phyloP scores from a whole-genome alignment of 2,113 vertebrate species.

The Colaptes auratus region DNA sequence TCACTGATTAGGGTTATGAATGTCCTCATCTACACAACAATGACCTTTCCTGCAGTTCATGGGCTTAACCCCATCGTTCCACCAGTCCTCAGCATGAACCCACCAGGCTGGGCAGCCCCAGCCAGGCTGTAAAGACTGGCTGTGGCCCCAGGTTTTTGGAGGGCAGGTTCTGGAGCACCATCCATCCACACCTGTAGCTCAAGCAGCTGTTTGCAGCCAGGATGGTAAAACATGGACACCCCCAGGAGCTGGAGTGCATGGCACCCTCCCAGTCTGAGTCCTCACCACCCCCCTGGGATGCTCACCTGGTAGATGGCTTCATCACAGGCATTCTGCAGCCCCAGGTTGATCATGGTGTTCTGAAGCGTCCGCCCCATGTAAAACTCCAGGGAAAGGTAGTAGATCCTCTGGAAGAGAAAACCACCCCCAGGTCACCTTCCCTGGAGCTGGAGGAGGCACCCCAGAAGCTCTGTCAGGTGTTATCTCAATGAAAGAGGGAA shows the following conservation, averaged over 20 bases:
- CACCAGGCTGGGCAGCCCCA: not conserved
- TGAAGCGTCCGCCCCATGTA: conserved; percentile 95
- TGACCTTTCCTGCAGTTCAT: not conserved
- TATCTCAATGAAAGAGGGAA: fast-evolving
- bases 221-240: not conserved
- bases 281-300: fast-evolving
- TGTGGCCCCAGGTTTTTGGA: not conserved
- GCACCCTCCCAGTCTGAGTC: fast-evolving
- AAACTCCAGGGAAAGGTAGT: conserved; percentile 97
- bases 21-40: not conserved
- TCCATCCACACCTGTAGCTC: fast-evolving
- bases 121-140: fast-evolving
- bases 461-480: fast-evolving
- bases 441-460: not conserved
- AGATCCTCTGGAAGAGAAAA: conserved; percentile 83
- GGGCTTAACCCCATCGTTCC: not conserved
- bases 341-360: conserved; percentile 98
- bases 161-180: not conserved
- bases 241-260: not conserved
- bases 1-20: not conserved
- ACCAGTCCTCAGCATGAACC: not conserved
- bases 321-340: conserved; percentile 94
- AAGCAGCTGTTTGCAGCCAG: not conserved
- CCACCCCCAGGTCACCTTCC: not conserved
- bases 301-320: conserved; percentile 95